Conservation (phyloP, 1,140 invertebrate species). For the Psix sp. region DNA sequence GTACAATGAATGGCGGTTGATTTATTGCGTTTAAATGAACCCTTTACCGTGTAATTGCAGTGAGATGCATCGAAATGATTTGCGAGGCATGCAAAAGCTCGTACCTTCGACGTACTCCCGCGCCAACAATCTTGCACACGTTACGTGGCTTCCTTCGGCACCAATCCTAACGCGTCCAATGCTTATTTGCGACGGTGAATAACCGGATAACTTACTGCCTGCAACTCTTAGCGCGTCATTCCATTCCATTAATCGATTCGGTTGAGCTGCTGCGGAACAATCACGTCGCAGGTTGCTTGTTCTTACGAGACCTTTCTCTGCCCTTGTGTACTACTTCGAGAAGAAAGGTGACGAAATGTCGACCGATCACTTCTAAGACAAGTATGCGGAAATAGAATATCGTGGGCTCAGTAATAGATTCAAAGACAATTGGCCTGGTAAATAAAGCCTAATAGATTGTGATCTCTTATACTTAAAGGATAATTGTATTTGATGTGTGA, state of each 20-base stretch:
- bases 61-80: slow-evolving; percentile 75
- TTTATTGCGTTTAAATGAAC: slow-evolving; percentile 77
- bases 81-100: slow-evolving; percentile 67
- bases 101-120: slow-evolving; percentile 59
- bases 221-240: slow-evolving; percentile 32
- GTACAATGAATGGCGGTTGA: slow-evolving; percentile 72
- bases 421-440: slow-evolving; percentile 14
- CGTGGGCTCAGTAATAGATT: slow-evolving; percentile 11
- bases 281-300: slow-evolving; percentile 20
- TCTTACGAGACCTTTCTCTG: slow-evolving; percentile 39
- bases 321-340: slow-evolving; percentile 31
- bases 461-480: too few relatives aligned
- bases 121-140: slow-evolving; percentile 47
- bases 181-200: slow-evolving; percentile 17
- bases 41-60: slow-evolving; percentile 76
- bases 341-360: slow-evolving; percentile 51
- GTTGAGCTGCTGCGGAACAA: slow-evolving; percentile 22
- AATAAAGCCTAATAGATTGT: slow-evolving; percentile 6
- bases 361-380: slow-evolving; percentile 24
- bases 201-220: slow-evolving; percentile 25
- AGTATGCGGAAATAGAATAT: slow-evolving; percentile 43
- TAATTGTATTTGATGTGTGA: too few relatives aligned
- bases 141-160: slow-evolving; percentile 41
- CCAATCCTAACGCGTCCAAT: slow-evolving; percentile 30
- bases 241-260: slow-evolving; percentile 27